Conservation (phyloP, 2,113 vertebrate genomes). For the Numida meleagris region DNA sequence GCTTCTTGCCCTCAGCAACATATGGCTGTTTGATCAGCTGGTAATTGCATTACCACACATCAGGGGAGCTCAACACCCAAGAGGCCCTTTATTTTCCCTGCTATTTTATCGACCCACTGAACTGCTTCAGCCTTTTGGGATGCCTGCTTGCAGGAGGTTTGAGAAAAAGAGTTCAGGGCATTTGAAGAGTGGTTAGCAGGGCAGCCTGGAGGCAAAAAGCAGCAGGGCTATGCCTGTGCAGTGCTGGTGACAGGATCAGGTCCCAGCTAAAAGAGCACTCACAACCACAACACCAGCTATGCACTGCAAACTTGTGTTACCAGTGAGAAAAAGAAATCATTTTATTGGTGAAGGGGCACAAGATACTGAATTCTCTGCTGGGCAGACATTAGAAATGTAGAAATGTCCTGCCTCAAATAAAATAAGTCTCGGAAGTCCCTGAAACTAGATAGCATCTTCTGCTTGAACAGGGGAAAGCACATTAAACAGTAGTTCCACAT, state of each 20-base stretch:
- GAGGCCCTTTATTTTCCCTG: conserved; percentile 10
- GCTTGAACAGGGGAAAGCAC: neutral
- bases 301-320: neutral
- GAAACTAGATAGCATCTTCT: neutral
- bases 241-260: neutral
- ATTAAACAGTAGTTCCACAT: neutral
- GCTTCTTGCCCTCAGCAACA: neutral
- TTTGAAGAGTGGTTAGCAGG: neutral
- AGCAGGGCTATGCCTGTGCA: neutral
- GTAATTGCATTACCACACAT: neutral
- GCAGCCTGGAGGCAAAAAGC: neutral
- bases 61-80: neutral
- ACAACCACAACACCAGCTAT: too few species aligned
- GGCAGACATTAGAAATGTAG: neutral
- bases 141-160: neutral
- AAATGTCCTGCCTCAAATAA: neutral
- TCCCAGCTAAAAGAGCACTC: neutral
- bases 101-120: neutral
- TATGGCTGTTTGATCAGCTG: conserved; percentile 49
- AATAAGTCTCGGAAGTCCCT: neutral
- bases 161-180: neutral
- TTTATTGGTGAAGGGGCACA: neutral
- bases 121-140: neutral
- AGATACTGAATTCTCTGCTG: neutral
- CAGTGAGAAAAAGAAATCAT: neutral